These are phyloP conservation scores for Caenorhabditis becei DNA, from an alignment of 2,888 invertebrate species.

Conservation along the genomic window DNA sequence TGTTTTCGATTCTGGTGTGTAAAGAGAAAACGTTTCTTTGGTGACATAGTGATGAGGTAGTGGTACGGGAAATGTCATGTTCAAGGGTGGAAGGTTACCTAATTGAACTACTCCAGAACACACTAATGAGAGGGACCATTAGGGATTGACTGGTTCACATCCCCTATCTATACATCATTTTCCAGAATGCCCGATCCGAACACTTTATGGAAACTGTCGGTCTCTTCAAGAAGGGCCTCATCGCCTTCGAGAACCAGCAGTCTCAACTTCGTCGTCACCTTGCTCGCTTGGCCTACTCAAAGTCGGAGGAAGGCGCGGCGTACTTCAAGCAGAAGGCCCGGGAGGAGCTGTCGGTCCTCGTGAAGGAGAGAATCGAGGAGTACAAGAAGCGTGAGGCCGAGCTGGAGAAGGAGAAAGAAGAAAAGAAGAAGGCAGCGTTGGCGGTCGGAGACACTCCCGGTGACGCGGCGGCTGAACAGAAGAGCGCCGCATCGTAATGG, in stretches of 20 bases:
- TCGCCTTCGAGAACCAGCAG: constrained; percentile 33
- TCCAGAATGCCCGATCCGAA: constrained; percentile 26
- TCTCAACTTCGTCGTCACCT: constrained; percentile 21
- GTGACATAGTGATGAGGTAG: no score
- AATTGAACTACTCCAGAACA: no score
- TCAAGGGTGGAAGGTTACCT: no score
- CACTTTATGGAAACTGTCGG: constrained; percentile 24
- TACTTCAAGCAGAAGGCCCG: constrained; percentile 34
- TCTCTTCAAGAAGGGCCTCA: constrained; percentile 42
- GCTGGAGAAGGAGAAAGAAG: background rate
- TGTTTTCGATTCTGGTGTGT: no score
- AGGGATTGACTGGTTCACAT: no score
- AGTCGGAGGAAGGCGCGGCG: constrained; percentile 24
- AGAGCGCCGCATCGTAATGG: background rate
- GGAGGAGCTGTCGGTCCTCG: constrained; percentile 13
- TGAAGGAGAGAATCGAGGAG: constrained; percentile 18
- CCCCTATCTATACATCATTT: no score
- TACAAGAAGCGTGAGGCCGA: constrained; percentile 23
- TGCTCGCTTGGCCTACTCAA: constrained; percentile 17
- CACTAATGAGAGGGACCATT: no score
- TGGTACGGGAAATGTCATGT: no score
- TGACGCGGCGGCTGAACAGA: background rate
- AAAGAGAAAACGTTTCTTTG: no score
- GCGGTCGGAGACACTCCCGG: background rate
- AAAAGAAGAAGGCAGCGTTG: background rate